Conservation (phyloP, 1,140 invertebrate genomes). For the Phymastichus coffea region DNA sequence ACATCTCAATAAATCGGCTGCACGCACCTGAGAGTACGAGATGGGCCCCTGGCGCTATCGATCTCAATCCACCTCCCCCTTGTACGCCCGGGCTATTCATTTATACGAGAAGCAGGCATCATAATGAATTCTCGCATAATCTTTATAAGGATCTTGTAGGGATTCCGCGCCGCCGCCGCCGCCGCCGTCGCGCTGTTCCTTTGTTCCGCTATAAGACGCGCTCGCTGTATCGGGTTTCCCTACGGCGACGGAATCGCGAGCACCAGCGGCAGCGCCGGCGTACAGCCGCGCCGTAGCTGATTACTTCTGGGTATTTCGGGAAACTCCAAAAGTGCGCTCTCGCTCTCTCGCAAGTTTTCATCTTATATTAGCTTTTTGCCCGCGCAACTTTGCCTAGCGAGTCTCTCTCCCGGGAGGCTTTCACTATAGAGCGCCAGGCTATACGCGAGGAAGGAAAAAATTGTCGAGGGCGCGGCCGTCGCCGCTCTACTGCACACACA, state of each 20-base stretch:
- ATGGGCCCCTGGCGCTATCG: neutral
- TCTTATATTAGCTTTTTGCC: slow-evolving; percentile 33
- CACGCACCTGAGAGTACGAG: too few relatives aligned
- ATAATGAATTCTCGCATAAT: slow-evolving; percentile 27
- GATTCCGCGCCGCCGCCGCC: slow-evolving; percentile 1
- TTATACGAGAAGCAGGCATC: neutral
- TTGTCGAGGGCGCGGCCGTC: too few relatives aligned
- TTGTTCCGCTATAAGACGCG: neutral
- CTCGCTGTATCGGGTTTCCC: slow-evolving; percentile 30
- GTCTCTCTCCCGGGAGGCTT: neutral
- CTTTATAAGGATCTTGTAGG: slow-evolving; percentile 20
- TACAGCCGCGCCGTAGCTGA: slow-evolving; percentile 18
- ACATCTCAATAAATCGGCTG: neutral
- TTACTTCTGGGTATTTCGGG: slow-evolving; percentile 39
- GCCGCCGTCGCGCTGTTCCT: neutral
- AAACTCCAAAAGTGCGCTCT: slow-evolving; percentile 36
- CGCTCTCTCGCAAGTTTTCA: slow-evolving; percentile 33
- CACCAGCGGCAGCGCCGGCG: neutral
- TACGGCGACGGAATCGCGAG: neutral
- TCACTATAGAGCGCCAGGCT: too few relatives aligned
- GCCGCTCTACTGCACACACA: too few relatives aligned
- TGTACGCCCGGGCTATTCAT: too few relatives aligned
- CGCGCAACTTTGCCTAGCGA: too few relatives aligned
- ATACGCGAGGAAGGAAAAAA: too few relatives aligned
- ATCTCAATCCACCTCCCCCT: too few relatives aligned